These are phyloP conservation scores for Ispidina picta DNA, from an alignment of 2,797 vertebrate species.

Conservation along the genomic window DNA sequence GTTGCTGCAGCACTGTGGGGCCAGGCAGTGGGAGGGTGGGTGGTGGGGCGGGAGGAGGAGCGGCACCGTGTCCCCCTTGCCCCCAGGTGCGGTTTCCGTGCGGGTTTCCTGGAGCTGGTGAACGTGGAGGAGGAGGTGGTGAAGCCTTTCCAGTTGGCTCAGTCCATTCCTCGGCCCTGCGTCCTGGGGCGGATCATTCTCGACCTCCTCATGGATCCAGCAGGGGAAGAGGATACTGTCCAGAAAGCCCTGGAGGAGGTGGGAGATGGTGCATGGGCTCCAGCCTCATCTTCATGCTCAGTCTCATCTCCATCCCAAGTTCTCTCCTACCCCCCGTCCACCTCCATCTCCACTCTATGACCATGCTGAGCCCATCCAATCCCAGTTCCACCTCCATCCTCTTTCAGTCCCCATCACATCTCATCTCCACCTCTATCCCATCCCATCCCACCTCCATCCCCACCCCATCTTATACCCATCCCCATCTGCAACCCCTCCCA, in stretches of 20 bases:
- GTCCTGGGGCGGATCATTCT: neutral
- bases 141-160: neutral
- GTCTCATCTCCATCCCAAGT: neutral
- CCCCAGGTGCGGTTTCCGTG: neutral
- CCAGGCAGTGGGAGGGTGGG: neutral
- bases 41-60: neutral
- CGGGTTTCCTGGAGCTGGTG: conserved; percentile 18
- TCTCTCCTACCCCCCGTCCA: neutral
- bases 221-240: neutral
- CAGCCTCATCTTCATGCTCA: neutral
- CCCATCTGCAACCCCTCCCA: neutral
- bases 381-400: neutral
- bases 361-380: neutral
- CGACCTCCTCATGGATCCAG: neutral
- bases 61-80: neutral
- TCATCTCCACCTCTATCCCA: too few species aligned
- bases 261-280: neutral
- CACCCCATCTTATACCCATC: neutral
- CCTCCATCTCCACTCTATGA: neutral
- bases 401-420: neutral
- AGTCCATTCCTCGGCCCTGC: neutral
- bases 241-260: neutral
- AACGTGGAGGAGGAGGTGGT: neutral
- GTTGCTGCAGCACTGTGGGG: neutral
- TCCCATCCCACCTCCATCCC: too few species aligned